These are phyloP conservation scores for Phylloscopus trochiloides DNA, from an alignment of 2,113 vertebrate species.

Conservation along the genomic window DNA sequence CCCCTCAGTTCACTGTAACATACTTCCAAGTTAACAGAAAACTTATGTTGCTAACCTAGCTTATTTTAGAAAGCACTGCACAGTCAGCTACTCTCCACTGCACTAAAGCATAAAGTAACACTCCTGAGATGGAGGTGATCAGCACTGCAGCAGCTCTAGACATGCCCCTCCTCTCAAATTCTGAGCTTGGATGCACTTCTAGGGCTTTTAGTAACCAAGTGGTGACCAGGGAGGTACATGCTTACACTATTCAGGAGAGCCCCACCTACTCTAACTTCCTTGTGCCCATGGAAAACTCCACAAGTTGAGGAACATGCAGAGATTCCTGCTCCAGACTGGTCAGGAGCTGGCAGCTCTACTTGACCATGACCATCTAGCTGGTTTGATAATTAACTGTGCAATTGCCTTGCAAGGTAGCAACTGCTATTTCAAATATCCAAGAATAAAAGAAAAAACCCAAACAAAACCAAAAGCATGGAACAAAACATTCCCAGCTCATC, in stretches of 20 bases:
- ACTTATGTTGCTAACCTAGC: neutral
- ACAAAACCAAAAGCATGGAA: neutral
- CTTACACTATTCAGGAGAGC: neutral
- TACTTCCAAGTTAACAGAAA: conserved; percentile 33
- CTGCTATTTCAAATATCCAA: neutral
- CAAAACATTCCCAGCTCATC: neutral
- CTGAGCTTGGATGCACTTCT: neutral
- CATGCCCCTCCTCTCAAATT: neutral
- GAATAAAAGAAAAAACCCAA: too few relatives aligned
- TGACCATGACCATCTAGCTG: neutral
- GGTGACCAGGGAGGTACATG: neutral
- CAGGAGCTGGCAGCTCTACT: neutral
- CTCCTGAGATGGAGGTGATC: neutral
- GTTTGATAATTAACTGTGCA: neutral
- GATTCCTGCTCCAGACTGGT: neutral
- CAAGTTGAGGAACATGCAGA: neutral
- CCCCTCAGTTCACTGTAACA: neutral
- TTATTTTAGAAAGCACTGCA: conserved; percentile 11
- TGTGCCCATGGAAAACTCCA: neutral
- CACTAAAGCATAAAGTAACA: neutral
- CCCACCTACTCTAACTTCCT: neutral
- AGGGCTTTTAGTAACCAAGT: neutral
- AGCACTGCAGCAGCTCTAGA: neutral
- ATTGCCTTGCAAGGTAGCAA: neutral
- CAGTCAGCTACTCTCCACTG: neutral